phyloP scores from a whole-genome alignment of 2,113 vertebrate species.

The human region DNA sequence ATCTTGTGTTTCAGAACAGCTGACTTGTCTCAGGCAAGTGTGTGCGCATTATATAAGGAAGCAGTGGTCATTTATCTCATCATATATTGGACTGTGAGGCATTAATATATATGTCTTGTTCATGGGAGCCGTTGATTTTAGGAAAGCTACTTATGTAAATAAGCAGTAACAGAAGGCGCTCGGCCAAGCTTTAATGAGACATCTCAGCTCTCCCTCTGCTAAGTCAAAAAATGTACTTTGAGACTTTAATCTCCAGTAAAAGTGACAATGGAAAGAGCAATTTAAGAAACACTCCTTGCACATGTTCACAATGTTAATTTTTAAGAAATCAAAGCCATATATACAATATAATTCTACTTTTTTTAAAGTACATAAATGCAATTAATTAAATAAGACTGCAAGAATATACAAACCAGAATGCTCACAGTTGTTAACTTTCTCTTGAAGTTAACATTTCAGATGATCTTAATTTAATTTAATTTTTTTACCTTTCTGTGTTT shows the following conservation, averaged over 20 bases:
- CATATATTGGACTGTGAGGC: not conserved
- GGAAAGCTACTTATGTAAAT: not conserved
- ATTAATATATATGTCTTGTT: not conserved
- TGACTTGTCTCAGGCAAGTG: not conserved
- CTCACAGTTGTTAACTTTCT: not conserved
- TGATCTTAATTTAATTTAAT: not conserved
- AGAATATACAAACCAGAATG: not conserved
- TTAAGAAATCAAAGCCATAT: not conserved
- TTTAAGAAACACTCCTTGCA: not conserved
- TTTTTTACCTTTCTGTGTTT: not conserved
- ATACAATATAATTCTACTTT: not conserved
- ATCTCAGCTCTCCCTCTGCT: not conserved
- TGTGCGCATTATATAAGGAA: not conserved
- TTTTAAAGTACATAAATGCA: not conserved
- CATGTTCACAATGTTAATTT: not conserved
- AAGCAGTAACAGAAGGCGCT: not conserved
- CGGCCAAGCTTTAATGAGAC: constrained; percentile 26
- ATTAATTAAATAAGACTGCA: not conserved
- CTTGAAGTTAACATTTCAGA: not conserved
- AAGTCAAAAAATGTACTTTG: not conserved
- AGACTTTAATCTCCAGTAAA: not conserved
- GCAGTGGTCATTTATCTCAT: not conserved
- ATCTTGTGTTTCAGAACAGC: not conserved
- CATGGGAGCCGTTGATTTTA: not conserved
- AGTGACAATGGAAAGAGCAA: not conserved